Base-by-base conservation (phyloP, 2,113 vertebrate genomes). In the Semnornis frantzii region DNA sequence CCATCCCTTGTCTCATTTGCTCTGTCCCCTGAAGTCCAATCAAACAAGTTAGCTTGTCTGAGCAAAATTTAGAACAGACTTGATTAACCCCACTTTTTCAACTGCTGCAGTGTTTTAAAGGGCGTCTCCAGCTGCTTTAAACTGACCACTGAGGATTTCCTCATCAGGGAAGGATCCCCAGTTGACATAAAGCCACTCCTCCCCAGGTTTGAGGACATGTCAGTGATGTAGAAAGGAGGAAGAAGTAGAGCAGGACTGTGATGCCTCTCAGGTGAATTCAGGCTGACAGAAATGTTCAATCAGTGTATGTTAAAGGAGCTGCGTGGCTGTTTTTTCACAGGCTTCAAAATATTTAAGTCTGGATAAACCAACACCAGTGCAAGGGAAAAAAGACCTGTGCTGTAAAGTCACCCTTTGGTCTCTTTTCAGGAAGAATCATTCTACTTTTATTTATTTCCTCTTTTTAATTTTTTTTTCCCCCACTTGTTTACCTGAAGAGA, bases 401-500 rank as follows among this genome's bases (percentile, higher is more conserved):
- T 39, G 2, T 62, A 24, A 88, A 82, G 20, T 28, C n/a, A 73
- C 16, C 0, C 4, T 78, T 71, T 2, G 2, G 11, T 52, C 20
- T 79, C 12, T 60, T 20, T 58, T 82, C 52, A 42, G 21, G 8
- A 68, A 10, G 9, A 72, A 7, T 2, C 2, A 59, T 37, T 14
- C 3, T 8, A 34, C 2, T 27, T 18, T 7, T 23, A 12, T 50
- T 50, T 50, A 50, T 50, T 50, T 50, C 21, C 48, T 50, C 21
- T 23, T 48, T 48, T 21, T 21, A 19, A 19, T 48, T 21, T 10
- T 8, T 19, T 46, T 48, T 48, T 21, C 12, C 11, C 37, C 28
- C 0, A 25, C 12, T 46, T 54, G 3, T 1, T 2, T 60, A 15
- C 0, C 1, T 34, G 42, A 71, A 71, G 20, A 84, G 78, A 24